Conservation (phyloP, 2,888 invertebrate genomes). For the Crocallis elinguaria region DNA sequence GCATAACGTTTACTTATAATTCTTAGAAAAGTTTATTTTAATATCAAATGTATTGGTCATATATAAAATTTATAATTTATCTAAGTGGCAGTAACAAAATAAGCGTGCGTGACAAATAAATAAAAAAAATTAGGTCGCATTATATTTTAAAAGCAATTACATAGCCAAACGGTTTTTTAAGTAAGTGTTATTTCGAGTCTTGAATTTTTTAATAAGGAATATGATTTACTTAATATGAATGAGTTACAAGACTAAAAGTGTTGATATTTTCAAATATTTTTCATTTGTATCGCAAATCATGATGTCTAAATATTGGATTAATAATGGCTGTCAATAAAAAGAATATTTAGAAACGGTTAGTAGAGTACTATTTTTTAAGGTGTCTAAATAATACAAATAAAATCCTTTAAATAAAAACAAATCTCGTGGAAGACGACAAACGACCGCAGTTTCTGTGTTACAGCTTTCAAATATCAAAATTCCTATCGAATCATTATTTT, state of each 20-base stretch:
- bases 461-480: conserved; percentile 7
- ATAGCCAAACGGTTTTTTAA: conserved; percentile 8
- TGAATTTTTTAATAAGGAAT: conserved; percentile 19
- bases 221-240: conserved; percentile 16
- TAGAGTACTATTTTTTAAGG: too few species aligned
- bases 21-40: too few species aligned
- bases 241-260: not conserved
- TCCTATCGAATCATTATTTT: conserved; percentile 10
- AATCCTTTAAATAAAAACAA: too few species aligned
- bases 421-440: too few species aligned
- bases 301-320: too few species aligned
- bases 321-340: not conserved
- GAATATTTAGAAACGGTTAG: too few species aligned
- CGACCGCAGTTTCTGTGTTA: too few species aligned
- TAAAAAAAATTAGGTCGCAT: conserved; percentile 21
- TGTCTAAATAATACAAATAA: too few species aligned
- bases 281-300: too few species aligned
- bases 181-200: not conserved
- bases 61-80: not conserved
- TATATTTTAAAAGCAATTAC: conserved; percentile 3
- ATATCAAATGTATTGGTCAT: not conserved
- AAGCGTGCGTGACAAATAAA: conserved; percentile 24
- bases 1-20: too few species aligned
- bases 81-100: not conserved
- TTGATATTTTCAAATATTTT: not conserved